These are phyloP conservation scores for Gallinago stenura DNA, from an alignment of 2,797 vertebrate genomes.

Conservation along the genomic window DNA sequence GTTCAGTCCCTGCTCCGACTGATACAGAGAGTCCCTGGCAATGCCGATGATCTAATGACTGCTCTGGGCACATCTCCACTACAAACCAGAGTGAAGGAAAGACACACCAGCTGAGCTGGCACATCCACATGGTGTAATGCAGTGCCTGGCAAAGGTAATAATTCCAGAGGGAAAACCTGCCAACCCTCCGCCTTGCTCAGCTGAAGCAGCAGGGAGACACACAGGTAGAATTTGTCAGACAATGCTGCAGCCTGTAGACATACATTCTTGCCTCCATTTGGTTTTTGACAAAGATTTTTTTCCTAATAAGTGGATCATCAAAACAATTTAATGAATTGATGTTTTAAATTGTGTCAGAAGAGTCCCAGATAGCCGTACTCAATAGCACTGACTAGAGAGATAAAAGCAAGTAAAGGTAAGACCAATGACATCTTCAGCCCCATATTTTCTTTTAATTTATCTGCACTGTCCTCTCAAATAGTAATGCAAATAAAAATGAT, in stretches of 20 bases:
- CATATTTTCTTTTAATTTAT: not conserved
- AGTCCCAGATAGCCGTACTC: not conserved
- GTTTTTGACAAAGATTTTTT: not conserved
- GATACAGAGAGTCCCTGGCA: not conserved
- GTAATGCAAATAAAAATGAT: not conserved
- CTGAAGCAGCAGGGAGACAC: not conserved
- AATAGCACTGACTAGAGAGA: not conserved
- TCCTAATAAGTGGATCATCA: not conserved
- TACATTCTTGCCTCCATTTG: not conserved
- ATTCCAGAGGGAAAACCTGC: not conserved
- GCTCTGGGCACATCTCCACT: not conserved
- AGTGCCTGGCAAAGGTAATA: not conserved
- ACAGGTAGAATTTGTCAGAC: not conserved
- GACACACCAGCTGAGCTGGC: fast-evolving
- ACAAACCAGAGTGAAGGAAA: not conserved
- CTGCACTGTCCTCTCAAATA: not conserved
- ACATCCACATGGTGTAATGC: fast-evolving
- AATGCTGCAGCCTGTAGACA: not conserved
- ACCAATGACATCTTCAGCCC: not conserved
- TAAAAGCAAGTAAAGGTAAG: not conserved
- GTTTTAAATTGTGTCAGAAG: not conserved
- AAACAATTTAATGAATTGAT: not conserved
- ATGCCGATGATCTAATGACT: not conserved
- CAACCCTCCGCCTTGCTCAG: fast-evolving
- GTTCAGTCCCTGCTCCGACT: not conserved